phyloP scores from a whole-genome alignment of 1,140 invertebrate genomes.

The Galendromus occidentalis region DNA sequence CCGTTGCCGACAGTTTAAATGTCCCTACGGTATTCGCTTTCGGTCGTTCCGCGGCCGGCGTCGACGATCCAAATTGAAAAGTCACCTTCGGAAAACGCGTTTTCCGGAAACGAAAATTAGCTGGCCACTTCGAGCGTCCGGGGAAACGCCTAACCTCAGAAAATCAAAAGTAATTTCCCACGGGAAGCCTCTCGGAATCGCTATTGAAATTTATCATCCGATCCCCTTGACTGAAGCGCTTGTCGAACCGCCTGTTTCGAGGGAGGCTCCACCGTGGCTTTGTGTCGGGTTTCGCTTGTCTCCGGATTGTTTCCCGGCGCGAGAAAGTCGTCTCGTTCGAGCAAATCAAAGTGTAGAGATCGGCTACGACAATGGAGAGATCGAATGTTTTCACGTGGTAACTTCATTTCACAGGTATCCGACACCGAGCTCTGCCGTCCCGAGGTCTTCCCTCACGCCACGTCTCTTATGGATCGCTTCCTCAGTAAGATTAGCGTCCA shows the following conservation, averaged over 20 bases:
- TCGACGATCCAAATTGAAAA: neutral
- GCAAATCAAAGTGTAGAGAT: too few relatives aligned
- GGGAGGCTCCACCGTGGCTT: too few relatives aligned
- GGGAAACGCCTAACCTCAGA: neutral
- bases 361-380: too few relatives aligned
- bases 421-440: constrained; percentile 74
- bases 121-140: neutral
- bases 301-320: too few relatives aligned
- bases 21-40: neutral
- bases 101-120: neutral
- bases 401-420: constrained; percentile 48
- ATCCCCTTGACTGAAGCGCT: too few relatives aligned
- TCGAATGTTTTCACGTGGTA: constrained; percentile 20
- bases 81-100: neutral
- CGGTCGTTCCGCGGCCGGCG: neutral
- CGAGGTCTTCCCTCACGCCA: constrained; percentile 68
- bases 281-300: too few relatives aligned
- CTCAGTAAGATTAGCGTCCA: constrained; percentile 46
- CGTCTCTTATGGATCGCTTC: constrained; percentile 82
- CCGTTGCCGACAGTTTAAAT: neutral
- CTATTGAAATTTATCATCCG: neutral
- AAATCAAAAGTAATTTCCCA: neutral
- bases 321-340: too few relatives aligned
- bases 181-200: neutral
- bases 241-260: too few relatives aligned